phyloP scores from a whole-genome alignment of 2,888 invertebrate genomes.

The Oligia fasciuncula region DNA sequence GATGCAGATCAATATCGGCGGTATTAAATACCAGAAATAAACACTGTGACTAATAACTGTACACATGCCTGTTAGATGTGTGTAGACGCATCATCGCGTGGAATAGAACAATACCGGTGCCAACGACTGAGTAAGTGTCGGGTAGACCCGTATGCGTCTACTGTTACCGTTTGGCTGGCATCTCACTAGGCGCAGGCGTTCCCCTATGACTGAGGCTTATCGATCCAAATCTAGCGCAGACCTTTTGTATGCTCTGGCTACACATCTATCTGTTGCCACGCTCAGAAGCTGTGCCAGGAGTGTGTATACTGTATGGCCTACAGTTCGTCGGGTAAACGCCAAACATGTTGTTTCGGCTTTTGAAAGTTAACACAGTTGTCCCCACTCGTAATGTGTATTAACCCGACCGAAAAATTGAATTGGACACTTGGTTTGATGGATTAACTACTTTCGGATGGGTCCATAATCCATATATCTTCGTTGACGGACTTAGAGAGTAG shows the following conservation, averaged over 20 bases:
- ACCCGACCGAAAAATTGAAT: too few species aligned
- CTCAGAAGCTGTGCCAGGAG: neutral
- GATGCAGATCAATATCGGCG: conserved; percentile 59
- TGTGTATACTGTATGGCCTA: neutral
- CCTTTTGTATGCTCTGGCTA: neutral
- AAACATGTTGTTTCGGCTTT: neutral
- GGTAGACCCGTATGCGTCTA: conserved; percentile 62
- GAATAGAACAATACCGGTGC: conserved; percentile 80
- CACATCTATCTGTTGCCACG: neutral
- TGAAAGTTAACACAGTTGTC: too few species aligned
- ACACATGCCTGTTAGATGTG: conserved; percentile 58
- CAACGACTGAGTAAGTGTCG: conserved; percentile 77
- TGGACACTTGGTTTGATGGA: too few species aligned
- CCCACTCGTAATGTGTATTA: too few species aligned
- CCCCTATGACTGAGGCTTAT: conserved; percentile 18
- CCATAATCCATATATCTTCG: too few species aligned
- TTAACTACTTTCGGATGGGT: too few species aligned
- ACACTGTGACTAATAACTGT: conserved; percentile 74
- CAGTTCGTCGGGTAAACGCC: neutral
- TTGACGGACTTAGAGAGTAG: neutral
- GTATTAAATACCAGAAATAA: conserved; percentile 74
- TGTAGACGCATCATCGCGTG: conserved; percentile 72
- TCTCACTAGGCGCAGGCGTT: conserved; percentile 28
- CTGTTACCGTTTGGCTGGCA: conserved; percentile 49
- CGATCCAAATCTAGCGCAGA: conserved; percentile 17